Base-by-base conservation (phyloP, 1,140 invertebrate genomes). In the Lepidurus couesii region DNA sequence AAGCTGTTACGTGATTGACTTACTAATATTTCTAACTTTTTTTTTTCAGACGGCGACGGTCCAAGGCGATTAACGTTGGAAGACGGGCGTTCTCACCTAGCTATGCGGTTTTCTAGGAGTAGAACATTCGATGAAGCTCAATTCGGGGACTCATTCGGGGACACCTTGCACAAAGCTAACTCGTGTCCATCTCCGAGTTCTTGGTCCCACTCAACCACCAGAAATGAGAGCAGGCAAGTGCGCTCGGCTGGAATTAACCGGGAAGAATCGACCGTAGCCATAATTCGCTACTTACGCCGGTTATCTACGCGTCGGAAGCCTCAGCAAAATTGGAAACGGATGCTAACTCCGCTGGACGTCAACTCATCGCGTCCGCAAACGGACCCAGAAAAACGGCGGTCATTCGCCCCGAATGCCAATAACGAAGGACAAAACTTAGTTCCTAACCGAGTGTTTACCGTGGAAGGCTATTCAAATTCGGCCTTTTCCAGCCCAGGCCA, bases 51-150 rank as follows among this genome's bases (percentile, higher is more conserved):
- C 8, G 53, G 53, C 8, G 13, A n/a, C 53, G 13, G 16, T 9
- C 8, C 53, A 9, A 65, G 8, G 21, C 16, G 53, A 3, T 65
- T 65, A 13, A 13, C 8, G 6, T 16, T 65, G 53, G 53, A 65
- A 65, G 53, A 47, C 16, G 45, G 53, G 0, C 16, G 16, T 80
- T 84, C 42, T 79, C 84, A 10, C 83, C 84, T 5, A 82, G 84
- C 53, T 81, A 84, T 47, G 74, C 79, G 9, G 81, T 83, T 78
- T 83, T 83, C 44, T 82, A 83, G 73, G 80, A 83, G 45, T 78
- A 81, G 44, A 78, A 75, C 44, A 0, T 75, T 44, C 34, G 79
- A 42, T 16, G 74, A 21, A 10, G 43, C 34, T 65, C 65, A 73
- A 75, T 73, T 74, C 73, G 24, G 44, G 11, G 44, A 44, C n/a